A percentile compares a stretch with the other conserved stretches of the same genome.
Evolutionary conservation across 2,113 vertebrate species (phyloP).

Genomic region (Syngnathus scovelli): DNA sequence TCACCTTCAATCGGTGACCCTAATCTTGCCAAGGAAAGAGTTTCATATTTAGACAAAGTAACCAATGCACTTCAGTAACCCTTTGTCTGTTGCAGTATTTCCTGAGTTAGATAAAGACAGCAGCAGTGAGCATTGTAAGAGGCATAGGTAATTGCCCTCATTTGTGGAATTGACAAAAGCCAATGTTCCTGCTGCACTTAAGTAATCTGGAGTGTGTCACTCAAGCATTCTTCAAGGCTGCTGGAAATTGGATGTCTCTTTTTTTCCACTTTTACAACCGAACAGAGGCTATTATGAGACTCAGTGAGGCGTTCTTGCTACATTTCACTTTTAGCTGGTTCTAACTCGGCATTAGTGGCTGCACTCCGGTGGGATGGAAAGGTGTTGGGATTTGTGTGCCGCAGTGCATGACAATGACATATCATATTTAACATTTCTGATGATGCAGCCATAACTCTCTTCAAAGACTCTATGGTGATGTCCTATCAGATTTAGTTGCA

Average conservation of each 20-base stretch:
- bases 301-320: constrained; percentile 3
- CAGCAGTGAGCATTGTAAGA: constrained; percentile 36
- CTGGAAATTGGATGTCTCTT: constrained; percentile 52
- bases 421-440: not conserved
- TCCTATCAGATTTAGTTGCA: too few relatives aligned
- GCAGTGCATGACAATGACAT: not conserved
- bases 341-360: not conserved
- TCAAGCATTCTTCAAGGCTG: constrained; percentile 55
- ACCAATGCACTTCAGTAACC: constrained; percentile 30
- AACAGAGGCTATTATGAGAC: constrained; percentile 51
- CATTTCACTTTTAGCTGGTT: constrained; percentile 2
- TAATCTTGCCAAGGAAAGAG: constrained; percentile 20
- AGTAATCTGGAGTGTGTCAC: constrained; percentile 44
- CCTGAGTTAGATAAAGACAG: constrained; percentile 37
- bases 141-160: constrained; percentile 55
- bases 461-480: too few relatives aligned
- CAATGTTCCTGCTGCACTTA: constrained; percentile 60
- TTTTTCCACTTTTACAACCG: constrained; percentile 28
- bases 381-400: not conserved
- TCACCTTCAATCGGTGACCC: constrained; percentile 23
- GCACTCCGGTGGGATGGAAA: not conserved
- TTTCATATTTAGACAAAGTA: constrained; percentile 32
- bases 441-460: too few relatives aligned
- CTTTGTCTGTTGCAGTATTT: constrained; percentile 39
- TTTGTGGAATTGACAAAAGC: constrained; percentile 61